These are phyloP conservation scores for Melanotaenia parkinsoni DNA, from an alignment of 2,797 vertebrate species.

Conservation along the genomic window DNA sequence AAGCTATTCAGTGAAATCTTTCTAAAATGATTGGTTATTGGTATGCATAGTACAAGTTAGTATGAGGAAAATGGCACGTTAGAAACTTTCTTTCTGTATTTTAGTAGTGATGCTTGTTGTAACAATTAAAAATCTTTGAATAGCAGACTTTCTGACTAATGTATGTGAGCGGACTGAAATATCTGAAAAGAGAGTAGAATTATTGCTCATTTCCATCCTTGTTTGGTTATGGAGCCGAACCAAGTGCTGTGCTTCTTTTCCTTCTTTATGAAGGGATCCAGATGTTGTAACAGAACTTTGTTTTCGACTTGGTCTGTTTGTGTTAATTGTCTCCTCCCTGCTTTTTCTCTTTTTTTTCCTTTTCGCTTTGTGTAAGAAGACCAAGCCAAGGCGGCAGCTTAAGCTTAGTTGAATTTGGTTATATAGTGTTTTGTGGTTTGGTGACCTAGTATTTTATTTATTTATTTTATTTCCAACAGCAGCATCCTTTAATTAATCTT, in stretches of 20 bases:
- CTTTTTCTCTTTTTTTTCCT: not conserved
- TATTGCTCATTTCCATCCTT: not conserved
- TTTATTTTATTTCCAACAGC: conserved; percentile 1
- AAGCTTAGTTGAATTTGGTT: not conserved
- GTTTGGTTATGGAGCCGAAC: not conserved
- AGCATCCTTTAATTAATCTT: conserved; percentile 15
- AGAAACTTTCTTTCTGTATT: not conserved
- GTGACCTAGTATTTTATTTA: conserved; percentile 4
- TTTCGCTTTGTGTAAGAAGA: not conserved
- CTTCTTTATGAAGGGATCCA: not conserved
- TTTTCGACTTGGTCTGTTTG: not conserved
- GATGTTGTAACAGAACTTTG: not conserved
- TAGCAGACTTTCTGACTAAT: not conserved
- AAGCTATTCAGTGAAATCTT: not conserved
- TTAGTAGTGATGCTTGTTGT: not conserved
- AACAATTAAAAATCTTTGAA: not conserved
- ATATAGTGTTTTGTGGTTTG: not conserved
- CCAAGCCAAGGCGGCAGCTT: not conserved
- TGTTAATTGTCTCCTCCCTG: not conserved
- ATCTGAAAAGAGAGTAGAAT: not conserved
- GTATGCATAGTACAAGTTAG: not conserved
- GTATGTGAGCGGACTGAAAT: not conserved
- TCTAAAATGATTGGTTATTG: not conserved
- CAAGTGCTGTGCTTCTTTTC: not conserved
- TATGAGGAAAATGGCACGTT: not conserved